Base-by-base conservation (phyloP, 2,888 invertebrate genomes). In the Eupeodes latifasciatus region DNA sequence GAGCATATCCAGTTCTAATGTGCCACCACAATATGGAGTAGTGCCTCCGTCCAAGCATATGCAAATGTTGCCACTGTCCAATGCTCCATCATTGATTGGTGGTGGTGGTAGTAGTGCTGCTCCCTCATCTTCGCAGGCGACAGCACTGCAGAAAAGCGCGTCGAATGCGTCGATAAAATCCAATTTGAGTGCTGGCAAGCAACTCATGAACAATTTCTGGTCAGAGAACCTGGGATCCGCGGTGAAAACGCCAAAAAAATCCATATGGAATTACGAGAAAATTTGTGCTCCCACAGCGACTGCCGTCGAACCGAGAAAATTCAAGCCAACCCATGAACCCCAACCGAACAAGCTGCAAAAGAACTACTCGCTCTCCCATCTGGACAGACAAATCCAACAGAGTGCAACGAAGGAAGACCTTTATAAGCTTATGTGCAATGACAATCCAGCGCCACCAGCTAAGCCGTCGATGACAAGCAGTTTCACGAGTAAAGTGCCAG, bases 241-340 rank as follows among this genome's bases (percentile, higher is more conserved):
- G 2, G 91, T 92, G 44, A 92, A 93, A 80, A 91, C 92, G 0
- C 93, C 92, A 4, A 93, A 93, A 74, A 92, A 92, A 10, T 91
- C 92, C 0, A 91, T 92, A 10, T 94, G 94, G 94, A 93, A 93
- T 90, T 94, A 93, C 86, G 93, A 93, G 47, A 94, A 93, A 88
- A 93, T 94, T 4, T 92, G 92, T 75, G 91, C 91, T 2, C 89
- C 90, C 40, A 76, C 82, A 12, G 51, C 86, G 0, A 85, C 40
- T 5, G 59, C 66, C 4, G 67, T 64, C 1, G 80, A 81, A 14
- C 64, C 66, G 12, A 59, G 36, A 9, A 55, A 14, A 53, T 36
- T 55, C 27, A 71, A 34, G 0, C 92, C 92, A 64, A 92, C 91
- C 64, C 92, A 91, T 72, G 83, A 92, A 14, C 89, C 91, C 10